Percentiles rank a stretch among this genome's conserved stretches.
Conservation (phyloP, 64 coral and sea anemone species). For the Orbicella faveolata region DNA sequence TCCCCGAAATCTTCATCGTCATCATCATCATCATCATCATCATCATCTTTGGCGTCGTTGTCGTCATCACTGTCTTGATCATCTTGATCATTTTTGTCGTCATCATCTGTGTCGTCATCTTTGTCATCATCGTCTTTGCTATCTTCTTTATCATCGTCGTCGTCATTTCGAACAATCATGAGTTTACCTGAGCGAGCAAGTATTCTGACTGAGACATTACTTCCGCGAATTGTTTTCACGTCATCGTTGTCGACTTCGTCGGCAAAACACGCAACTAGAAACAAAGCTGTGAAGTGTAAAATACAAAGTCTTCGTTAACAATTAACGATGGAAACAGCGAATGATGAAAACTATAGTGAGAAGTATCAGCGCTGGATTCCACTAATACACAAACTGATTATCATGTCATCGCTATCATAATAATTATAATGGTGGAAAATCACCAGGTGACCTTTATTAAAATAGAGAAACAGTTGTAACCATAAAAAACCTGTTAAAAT, state of each 20-base stretch:
- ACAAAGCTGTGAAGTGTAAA: conserved; percentile 10
- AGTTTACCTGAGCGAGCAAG: conserved; percentile 22
- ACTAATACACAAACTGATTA: no score
- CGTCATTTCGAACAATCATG: conserved; percentile 5
- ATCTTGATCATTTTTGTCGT: not conserved
- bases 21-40: conserved; percentile 4
- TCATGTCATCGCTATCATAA: no score
- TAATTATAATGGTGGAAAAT: no score
- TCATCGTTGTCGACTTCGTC: conserved; percentile 12
- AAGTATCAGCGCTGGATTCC: not conserved
- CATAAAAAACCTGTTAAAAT: no score
- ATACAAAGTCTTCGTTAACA: not conserved
- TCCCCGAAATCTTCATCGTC: conserved; percentile 31
- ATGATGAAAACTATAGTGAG: not conserved
- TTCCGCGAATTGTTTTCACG: conserved; percentile 18
- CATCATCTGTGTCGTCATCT: not conserved
- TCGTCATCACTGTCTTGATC: conserved; percentile 1
- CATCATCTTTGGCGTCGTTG: conserved; percentile 4
- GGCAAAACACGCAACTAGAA: conserved; percentile 8
- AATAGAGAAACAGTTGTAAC: no score
- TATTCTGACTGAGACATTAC: conserved; percentile 25
- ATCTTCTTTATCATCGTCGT: conserved; percentile 22
- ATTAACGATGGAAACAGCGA: not conserved
- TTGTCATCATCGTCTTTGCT: not conserved
- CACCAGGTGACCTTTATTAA: no score